These are phyloP conservation scores for Pelmatolapia mariae DNA, from an alignment of 2,113 vertebrate genomes.

Conservation along the genomic window DNA sequence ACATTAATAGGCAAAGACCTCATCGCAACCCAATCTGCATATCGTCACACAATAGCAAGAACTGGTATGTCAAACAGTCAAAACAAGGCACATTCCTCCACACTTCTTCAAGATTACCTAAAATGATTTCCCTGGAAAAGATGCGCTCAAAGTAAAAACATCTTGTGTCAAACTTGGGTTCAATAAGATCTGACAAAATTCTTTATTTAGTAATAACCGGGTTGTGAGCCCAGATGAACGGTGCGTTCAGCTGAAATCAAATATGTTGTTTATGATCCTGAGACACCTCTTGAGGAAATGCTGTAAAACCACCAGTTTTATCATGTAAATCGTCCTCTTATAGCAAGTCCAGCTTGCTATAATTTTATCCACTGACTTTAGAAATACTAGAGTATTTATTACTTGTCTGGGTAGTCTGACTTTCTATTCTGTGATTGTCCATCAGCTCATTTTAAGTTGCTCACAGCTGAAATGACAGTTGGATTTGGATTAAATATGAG, in stretches of 20 bases:
- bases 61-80: slow-evolving; percentile 12
- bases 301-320: neutral
- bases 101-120: slow-evolving; percentile 46
- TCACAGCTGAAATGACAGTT: neutral
- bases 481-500: neutral
- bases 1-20: neutral
- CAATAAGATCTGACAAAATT: neutral
- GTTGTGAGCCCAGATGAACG: neutral
- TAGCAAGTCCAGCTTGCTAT: neutral
- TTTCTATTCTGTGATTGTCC: neutral
- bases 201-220: neutral
- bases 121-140: slow-evolving; percentile 1
- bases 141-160: slow-evolving; percentile 5
- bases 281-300: neutral
- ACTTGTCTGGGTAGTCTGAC: neutral
- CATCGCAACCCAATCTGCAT: slow-evolving; percentile 4
- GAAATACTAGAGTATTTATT: neutral
- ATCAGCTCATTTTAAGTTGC: neutral
- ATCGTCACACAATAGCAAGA: slow-evolving; percentile 2
- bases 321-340: neutral
- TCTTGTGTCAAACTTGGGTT: slow-evolving; percentile 14
- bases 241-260: neutral
- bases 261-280: neutral
- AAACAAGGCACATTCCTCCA: slow-evolving; percentile 48
- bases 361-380: neutral